phyloP scores from a whole-genome alignment of 2,888 invertebrate genomes.

The Drosophila kanekoi region DNA sequence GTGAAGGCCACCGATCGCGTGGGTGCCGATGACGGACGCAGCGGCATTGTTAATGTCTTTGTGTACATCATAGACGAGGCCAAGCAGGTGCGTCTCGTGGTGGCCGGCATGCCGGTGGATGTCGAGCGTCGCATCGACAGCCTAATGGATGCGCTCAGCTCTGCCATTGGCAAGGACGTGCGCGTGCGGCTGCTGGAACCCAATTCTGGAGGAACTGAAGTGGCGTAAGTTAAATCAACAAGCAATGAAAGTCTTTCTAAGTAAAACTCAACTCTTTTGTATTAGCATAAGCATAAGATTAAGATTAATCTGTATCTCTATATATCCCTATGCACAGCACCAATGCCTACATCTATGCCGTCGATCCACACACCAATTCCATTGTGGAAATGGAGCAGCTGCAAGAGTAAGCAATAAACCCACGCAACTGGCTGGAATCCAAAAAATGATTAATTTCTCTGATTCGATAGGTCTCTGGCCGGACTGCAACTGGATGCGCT shows the following conservation, averaged over 20 bases:
- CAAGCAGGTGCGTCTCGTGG: slow-evolving; percentile 91
- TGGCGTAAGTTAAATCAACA: slow-evolving; percentile 77
- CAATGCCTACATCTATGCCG: slow-evolving; percentile 93
- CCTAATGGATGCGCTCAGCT: slow-evolving; percentile 89
- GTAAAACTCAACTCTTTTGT: too few relatives aligned
- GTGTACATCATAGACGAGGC: slow-evolving; percentile 93
- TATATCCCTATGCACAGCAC: slow-evolving; percentile 87
- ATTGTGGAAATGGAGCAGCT: slow-evolving; percentile 92
- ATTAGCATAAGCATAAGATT: too few relatives aligned
- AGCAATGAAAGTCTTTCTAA: too few relatives aligned
- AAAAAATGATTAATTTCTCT: neutral
- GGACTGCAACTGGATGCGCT: slow-evolving; percentile 75
- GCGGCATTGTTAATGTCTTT: slow-evolving; percentile 93
- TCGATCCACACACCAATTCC: slow-evolving; percentile 92
- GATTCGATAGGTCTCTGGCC: slow-evolving; percentile 86
- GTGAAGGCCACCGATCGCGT: slow-evolving; percentile 93
- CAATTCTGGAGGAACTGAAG: slow-evolving; percentile 87
- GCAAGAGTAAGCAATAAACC: slow-evolving; percentile 87
- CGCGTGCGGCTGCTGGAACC: slow-evolving; percentile 92
- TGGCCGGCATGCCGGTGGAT: slow-evolving; percentile 91
- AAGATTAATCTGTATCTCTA: too few relatives aligned
- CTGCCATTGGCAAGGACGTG: slow-evolving; percentile 92
- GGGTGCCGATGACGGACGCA: slow-evolving; percentile 93
- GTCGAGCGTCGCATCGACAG: slow-evolving; percentile 90
- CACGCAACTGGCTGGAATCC: neutral